phyloP scores from a whole-genome alignment of 2,113 vertebrate species.

The Dendrocopos noguchii region DNA sequence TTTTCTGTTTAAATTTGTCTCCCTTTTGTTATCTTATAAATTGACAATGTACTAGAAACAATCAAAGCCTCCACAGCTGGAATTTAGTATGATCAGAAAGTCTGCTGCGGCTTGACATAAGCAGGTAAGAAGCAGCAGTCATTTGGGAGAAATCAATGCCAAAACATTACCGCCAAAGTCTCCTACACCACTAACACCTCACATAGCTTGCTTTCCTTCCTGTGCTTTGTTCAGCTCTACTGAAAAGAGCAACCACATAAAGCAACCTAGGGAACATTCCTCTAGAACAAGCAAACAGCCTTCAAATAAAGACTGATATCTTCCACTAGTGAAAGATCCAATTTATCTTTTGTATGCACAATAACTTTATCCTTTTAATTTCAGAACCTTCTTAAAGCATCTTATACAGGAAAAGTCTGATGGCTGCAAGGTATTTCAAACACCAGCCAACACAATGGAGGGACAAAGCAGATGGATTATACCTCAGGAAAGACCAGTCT shows the following conservation, averaged over 20 bases:
- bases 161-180: background rate
- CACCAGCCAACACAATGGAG: background rate
- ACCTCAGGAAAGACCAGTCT: background rate
- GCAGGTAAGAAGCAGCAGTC: background rate
- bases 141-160: background rate
- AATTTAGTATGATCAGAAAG: background rate
- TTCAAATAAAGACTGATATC: background rate
- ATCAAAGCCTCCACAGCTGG: background rate
- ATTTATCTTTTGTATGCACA: background rate
- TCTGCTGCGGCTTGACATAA: background rate
- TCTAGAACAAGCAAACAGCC: background rate
- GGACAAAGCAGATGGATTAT: background rate
- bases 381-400: background rate
- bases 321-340: background rate
- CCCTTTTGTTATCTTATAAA: background rate
- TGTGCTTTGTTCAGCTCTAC: background rate
- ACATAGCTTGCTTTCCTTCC: background rate
- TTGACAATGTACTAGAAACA: background rate
- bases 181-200: background rate
- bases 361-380: background rate
- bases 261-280: background rate
- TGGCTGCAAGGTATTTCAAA: background rate
- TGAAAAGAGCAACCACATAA: background rate
- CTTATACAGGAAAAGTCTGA: background rate
- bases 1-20: background rate